A percentile compares a stretch with the other conserved stretches of the same genome.
Conservation (phyloP, 1,140 invertebrate genomes). For the Coboldia fuscipes region DNA sequence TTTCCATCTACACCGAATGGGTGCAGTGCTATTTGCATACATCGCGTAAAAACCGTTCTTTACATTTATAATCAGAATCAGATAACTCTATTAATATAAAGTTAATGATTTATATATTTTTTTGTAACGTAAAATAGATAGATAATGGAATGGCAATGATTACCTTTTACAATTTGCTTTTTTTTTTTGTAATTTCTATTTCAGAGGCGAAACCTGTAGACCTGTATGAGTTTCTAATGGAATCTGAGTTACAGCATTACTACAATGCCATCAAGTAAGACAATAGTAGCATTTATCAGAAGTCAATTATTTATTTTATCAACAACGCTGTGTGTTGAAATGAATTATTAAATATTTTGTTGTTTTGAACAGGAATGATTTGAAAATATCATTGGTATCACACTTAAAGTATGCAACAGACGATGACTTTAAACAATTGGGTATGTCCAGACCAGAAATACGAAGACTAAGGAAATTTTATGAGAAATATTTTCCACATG, state of each 20-base stretch:
- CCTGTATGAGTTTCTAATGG: constrained; percentile 74
- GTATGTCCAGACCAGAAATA: constrained; percentile 90
- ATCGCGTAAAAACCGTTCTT: too few species aligned
- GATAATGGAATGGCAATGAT: too few species aligned
- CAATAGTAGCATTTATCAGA: constrained; percentile 1
- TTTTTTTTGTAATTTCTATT: not conserved
- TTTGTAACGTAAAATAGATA: too few species aligned
- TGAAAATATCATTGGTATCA: constrained; percentile 67
- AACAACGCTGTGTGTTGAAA: not conserved
- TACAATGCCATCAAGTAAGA: constrained; percentile 40
- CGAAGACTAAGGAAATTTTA: constrained; percentile 82
- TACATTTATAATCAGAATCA: too few species aligned
- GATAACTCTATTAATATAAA: too few species aligned
- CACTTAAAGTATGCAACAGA: constrained; percentile 95
- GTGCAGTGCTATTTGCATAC: too few species aligned
- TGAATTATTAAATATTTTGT: not conserved
- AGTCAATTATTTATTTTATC: not conserved
- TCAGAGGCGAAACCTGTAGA: constrained; percentile 31
- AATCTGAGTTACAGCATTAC: constrained; percentile 79
- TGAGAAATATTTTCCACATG: constrained; percentile 80
- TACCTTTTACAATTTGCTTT: not conserved
- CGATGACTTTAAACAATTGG: constrained; percentile 74
- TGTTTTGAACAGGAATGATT: constrained; percentile 34
- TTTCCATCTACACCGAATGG: too few species aligned
- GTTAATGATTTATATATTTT: too few species aligned